A percentile compares a stretch with the other conserved stretches of the same genome.
Evolutionary conservation across 2,113 vertebrate species (phyloP).

Genomic region (Crotalus viridis): DNA sequence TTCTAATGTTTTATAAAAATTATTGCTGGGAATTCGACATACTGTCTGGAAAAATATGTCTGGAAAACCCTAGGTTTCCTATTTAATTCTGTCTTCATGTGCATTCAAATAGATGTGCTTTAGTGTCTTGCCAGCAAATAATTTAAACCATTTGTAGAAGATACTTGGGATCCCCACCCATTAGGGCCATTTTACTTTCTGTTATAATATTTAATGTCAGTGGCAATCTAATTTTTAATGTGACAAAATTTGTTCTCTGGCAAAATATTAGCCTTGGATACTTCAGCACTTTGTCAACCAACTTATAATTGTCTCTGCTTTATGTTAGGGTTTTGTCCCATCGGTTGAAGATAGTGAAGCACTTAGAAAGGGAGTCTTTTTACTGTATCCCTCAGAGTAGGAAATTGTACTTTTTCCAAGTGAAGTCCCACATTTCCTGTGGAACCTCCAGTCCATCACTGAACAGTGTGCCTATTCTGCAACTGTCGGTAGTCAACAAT

Average conservation of each 20-base stretch:
- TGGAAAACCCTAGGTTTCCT: slow-evolving; percentile 54
- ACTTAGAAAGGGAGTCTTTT: background rate
- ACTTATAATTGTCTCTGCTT: background rate
- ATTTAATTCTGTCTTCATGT: slow-evolving; percentile 27
- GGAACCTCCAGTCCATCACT: background rate
- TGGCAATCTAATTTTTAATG: slow-evolving; percentile 14
- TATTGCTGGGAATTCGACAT: slow-evolving; percentile 45
- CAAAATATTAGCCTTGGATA: background rate
- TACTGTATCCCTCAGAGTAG: background rate
- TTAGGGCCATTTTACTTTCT: slow-evolving; percentile 11
- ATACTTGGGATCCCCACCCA: slow-evolving; percentile 32
- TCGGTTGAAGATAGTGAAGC: background rate
- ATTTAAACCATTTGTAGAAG: slow-evolving; percentile 51
- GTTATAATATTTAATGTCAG: slow-evolving; percentile 29
- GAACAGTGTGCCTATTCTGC: background rate
- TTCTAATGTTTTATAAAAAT: slow-evolving; percentile 18
- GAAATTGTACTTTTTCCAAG: background rate
- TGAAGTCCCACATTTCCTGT: background rate
- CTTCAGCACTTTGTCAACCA: background rate
- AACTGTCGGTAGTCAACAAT: background rate
- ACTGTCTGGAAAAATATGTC: slow-evolving; percentile 47
- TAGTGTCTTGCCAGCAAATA: slow-evolving; percentile 54
- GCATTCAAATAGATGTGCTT: slow-evolving; percentile 43
- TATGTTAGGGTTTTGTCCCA: background rate
- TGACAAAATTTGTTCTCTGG: background rate